Base-by-base conservation (phyloP, 2,888 invertebrate genomes). In the Drosophila tripunctata region DNA sequence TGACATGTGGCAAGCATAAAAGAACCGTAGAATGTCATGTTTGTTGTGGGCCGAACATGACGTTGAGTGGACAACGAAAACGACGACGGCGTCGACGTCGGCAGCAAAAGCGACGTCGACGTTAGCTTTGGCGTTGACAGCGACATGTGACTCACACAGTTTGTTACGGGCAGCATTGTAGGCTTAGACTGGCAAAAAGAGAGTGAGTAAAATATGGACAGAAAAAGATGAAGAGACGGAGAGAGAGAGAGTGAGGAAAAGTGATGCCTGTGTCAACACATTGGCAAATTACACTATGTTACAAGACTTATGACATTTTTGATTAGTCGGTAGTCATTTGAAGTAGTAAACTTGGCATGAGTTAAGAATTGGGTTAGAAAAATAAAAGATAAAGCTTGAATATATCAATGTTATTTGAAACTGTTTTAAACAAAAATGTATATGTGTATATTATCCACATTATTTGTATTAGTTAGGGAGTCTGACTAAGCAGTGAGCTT, bases 21-120 rank as follows among this genome's bases (percentile, higher is more conserved):
- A 85, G 82, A 87, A 82, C 87, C 76, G 77, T 87, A 85, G 78
- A 83, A 87, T 74, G 83, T 82, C 80, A 83, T 85, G 85, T 78
- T 85, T 85, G 83, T 75, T 75, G 86, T 67, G 78, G 79, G 77
- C 75, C 69, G 68, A 83, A 83, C 83, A 85, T 87, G 84, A 84
- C 85, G 78, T 78, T 72, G 68, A 80, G 78, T 85, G 75, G 74
- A 61, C 72, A 67, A 54, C 74, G 65, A 45, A n/a, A 58, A 51
- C 65, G 58, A 54, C 54, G 51, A 40, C 19, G 61, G 43, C 36
- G 55, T 43, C 36, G 36, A 54, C 33, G 40, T 22, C 30, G 57
- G 7, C 31, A 43, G 40, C 24, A 36, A n/a, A n/a, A 51, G 40
- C 52, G 47, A 48, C 56, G 61, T 6, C 44, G 68, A 63, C 41